Base-by-base conservation (phyloP, 2,888 invertebrate genomes). In the Chrysotoxum bicinctum region DNA sequence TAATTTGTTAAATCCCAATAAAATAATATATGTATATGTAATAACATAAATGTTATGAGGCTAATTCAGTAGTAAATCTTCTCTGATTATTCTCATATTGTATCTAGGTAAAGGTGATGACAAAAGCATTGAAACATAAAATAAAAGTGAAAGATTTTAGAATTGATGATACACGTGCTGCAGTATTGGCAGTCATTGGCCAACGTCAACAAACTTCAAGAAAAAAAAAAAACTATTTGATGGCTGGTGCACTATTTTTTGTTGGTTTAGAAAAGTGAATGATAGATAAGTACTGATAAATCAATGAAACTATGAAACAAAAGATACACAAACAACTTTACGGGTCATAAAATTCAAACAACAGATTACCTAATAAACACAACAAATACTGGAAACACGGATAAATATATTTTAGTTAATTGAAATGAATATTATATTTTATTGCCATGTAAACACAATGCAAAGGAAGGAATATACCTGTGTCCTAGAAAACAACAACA, bases 101-200 rank as follows among this genome's bases (percentile, higher is more conserved):
- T 14, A n/a, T 26, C 26, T 3, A 50, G 26, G 26, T 19, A 9
- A 40, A 8, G 14, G 32, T 16, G 32, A 75, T 79, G 79, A 79
- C 79, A 74, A 60, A 40, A 79, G 75, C 79, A 84, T 79, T 84
- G 70, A 60, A 75, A 78, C 78, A 84, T 75, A 70, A 84, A 79
- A 79, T 79, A 66, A 66, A 70, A 32, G 58, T 37, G 64, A 26
- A 40, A 75, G 54, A 70, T 70, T 70, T 64, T 26, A 69, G 32
- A 54, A 43, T 12, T 19, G 12, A 12, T 45, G 26, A 70, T 66
- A 75, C 84, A 84, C 84, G 84, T 84, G 84, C 79, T 79, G 66
- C 70, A 75, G 70, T 79, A 58, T 66, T 66, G 75, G 78, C 74
- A 40, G 23, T 48, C 75, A 75, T 52, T 64, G 70, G 69, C 52